phyloP scores from a whole-genome alignment of 1,140 invertebrate species.

The Aphis gossypii region DNA sequence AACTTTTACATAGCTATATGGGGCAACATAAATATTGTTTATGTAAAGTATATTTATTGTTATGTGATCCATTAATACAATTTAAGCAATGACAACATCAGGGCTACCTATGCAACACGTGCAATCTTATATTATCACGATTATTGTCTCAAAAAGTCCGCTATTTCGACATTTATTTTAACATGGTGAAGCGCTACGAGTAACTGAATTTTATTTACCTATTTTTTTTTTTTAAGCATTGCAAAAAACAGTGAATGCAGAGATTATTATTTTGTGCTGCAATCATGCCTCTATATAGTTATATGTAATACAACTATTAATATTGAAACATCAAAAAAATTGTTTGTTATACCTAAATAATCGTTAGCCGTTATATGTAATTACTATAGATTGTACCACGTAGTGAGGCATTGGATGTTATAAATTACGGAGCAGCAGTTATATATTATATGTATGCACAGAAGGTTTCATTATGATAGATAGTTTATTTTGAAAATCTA shows the following conservation, averaged over 20 bases:
- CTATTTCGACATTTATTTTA: neutral
- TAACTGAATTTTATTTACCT: neutral
- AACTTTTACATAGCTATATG: neutral
- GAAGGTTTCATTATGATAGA: too few relatives aligned
- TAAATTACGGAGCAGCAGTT: too few relatives aligned
- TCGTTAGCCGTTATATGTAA: too few relatives aligned
- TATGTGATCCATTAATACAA: neutral
- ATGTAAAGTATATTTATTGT: neutral
- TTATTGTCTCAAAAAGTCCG: neutral
- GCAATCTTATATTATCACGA: neutral
- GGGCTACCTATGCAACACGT: too few relatives aligned
- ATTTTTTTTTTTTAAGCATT: neutral
- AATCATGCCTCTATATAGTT: neutral
- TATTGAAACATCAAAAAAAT: too few relatives aligned
- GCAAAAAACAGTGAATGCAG: neutral
- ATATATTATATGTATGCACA: too few relatives aligned
- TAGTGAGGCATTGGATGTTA: too few relatives aligned
- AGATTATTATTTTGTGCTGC: neutral
- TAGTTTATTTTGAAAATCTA: too few relatives aligned
- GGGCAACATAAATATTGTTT: neutral
- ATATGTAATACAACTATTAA: too few relatives aligned
- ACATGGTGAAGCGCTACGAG: neutral
- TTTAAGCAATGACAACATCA: neutral
- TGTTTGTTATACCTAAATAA: too few relatives aligned
- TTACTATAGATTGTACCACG: too few relatives aligned